A percentile compares a stretch with the other conserved stretches of the same genome.
Conservation (phyloP, 1,140 invertebrate genomes). For the Macrosteles quadrilineatus region DNA sequence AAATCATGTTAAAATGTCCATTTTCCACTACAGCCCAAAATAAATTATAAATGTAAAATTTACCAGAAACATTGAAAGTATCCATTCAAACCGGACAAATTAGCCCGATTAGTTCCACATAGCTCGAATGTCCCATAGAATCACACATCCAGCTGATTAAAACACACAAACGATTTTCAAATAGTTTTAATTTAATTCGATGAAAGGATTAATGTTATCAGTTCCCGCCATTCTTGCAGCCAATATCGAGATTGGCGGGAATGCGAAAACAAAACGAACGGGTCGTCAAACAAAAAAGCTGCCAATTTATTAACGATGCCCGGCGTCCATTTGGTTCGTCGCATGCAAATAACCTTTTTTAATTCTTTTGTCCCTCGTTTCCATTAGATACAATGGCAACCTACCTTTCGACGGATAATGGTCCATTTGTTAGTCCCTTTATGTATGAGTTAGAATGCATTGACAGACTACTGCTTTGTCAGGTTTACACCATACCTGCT, state of each 20-base stretch:
- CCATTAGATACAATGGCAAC: conserved; percentile 16
- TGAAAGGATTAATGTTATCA: conserved; percentile 25
- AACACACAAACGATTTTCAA: conserved; percentile 17
- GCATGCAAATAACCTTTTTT: conserved; percentile 19
- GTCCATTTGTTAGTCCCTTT: conserved; percentile 20
- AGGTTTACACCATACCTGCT: background rate
- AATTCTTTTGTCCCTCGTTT: conserved; percentile 12
- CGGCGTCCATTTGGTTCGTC: conserved; percentile 14
- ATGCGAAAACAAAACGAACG: conserved; percentile 12
- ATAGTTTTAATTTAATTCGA: conserved; percentile 24
- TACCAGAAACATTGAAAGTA: too few relatives aligned
- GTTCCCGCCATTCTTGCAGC: conserved; percentile 5
- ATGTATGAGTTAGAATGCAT: background rate
- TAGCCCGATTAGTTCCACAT: too few relatives aligned
- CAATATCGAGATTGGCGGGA: conserved; percentile 12
- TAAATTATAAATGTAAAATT: too few relatives aligned
- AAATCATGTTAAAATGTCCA: too few relatives aligned
- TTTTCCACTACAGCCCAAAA: too few relatives aligned
- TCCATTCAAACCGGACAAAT: too few relatives aligned
- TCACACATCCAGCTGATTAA: conserved; percentile 11
- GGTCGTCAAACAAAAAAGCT: conserved; percentile 26
- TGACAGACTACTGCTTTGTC: too few relatives aligned
- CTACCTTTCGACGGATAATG: conserved; percentile 18
- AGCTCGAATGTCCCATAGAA: too few relatives aligned
- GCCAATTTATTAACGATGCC: conserved; percentile 27